Conservation (phyloP, 2,888 invertebrate species). For the Anorthoa munda region DNA sequence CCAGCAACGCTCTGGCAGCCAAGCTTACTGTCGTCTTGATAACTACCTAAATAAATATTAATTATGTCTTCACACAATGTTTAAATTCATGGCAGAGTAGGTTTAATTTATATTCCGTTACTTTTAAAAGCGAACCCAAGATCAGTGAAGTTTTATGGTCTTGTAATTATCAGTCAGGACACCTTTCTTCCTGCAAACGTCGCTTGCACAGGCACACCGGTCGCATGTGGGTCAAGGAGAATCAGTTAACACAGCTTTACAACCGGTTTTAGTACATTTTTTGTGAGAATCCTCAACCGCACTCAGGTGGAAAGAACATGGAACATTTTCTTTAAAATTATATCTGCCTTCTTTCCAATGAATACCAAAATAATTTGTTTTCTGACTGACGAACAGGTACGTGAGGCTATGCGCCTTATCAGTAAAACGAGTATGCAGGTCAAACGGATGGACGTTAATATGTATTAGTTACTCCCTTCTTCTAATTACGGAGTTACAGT, state of each 20-base stretch:
- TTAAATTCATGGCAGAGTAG: slow-evolving; percentile 45
- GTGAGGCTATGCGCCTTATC: slow-evolving; percentile 70
- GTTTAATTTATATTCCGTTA: slow-evolving; percentile 46
- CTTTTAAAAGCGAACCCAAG: slow-evolving; percentile 39
- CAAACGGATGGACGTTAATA: slow-evolving; percentile 68
- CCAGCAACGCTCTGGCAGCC: slow-evolving; percentile 73
- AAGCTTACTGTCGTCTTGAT: slow-evolving; percentile 62
- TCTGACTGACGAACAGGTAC: slow-evolving; percentile 58
- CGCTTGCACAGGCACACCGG: slow-evolving; percentile 62
- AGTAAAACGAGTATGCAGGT: slow-evolving; percentile 67
- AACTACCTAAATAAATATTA: slow-evolving; percentile 59
- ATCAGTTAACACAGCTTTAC: slow-evolving; percentile 77
- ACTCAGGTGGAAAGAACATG: slow-evolving; percentile 46
- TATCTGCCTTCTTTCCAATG: slow-evolving; percentile 13
- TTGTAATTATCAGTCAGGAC: slow-evolving; percentile 69
- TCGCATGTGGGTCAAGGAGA: slow-evolving; percentile 85
- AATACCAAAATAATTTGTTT: slow-evolving; percentile 50
- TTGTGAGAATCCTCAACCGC: slow-evolving; percentile 63
- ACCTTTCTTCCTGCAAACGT: slow-evolving; percentile 78
- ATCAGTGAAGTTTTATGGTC: slow-evolving; percentile 48
- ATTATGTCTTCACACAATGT: slow-evolving; percentile 42
- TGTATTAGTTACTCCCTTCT: slow-evolving; percentile 55
- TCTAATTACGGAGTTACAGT: slow-evolving; percentile 58
- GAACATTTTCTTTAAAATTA: slow-evolving; percentile 39
- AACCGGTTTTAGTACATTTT: slow-evolving; percentile 80